Evolutionary conservation across 2,113 vertebrate species (phyloP), one percentile per base, ranked within the genome.

Genomic region (Hyaena hyaena): DNA sequence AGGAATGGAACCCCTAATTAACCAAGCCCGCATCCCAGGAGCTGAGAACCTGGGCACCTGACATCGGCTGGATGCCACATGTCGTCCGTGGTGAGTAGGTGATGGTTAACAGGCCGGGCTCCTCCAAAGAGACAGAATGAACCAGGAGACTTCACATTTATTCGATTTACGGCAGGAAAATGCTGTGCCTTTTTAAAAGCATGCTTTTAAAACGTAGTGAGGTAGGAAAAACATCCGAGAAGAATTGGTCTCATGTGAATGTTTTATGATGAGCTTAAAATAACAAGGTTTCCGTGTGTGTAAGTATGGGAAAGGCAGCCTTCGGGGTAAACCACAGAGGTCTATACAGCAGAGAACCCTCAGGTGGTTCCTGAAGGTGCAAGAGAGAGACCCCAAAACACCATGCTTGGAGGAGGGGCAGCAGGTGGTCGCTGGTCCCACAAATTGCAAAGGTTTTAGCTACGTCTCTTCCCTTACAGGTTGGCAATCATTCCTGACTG

Each of bases 231-330:
- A 87, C 79, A 24, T 23, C 31, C 31, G 82, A 73, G 35, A 63
- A 84, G 68, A 92, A 81, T 11, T 10, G 15, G 89, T 50, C 95
- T 94, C 21, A 0, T 45, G 92, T 10, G n/a, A 48, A 77, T 82
- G 48, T 85, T 83, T 74, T 79, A 80, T 1, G 53, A 74, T 15
- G 79, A 66, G 83, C 79, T 92, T 83, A 95, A 97, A 97, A 87
- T 76, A 95, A 93, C 79, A 73, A 19, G n/a, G 68, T 73, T 89
- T 91, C 55, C 89, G 76, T 61, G 82, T 86, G 11, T 58, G 19
- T 12, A 63, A 73, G 84, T 48, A n/a, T 0, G 14, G 55, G 26
- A 82, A 66, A 28, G 80, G 15, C 9, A 15, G 19, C 43, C 5
- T 7, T 4, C 0, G 3, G 48, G 45, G 28, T 23, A 24, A 83